Evolutionary conservation across 2,797 vertebrate genomes (phyloP).

Genomic region (Jordanella pulchra): DNA sequence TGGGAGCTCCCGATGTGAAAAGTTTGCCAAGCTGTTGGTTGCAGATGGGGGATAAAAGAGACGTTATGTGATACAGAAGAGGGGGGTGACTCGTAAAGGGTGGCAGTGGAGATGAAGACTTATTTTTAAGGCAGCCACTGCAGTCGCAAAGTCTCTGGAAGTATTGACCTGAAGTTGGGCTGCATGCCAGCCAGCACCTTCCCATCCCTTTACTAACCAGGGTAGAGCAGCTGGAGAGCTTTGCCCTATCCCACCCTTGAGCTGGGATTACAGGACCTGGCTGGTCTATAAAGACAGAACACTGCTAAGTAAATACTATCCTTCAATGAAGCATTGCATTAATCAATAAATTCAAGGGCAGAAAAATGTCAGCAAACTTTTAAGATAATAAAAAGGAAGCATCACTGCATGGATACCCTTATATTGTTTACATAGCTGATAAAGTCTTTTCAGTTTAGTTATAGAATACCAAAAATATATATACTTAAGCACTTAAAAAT

Average conservation of each 20-base stretch:
- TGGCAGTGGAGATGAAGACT: slow-evolving; percentile 67
- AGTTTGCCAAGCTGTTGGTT: slow-evolving; percentile 56
- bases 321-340: slow-evolving; percentile 36
- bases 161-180: slow-evolving; percentile 78
- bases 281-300: slow-evolving; percentile 25
- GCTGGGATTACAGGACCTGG: slow-evolving; percentile 42
- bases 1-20: slow-evolving; percentile 45
- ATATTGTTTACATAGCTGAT: not conserved
- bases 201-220: slow-evolving; percentile 37
- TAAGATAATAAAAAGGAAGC: not conserved
- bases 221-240: slow-evolving; percentile 54
- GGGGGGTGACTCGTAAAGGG: slow-evolving; percentile 47
- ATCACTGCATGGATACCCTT: not conserved
- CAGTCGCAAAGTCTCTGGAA: slow-evolving; percentile 75
- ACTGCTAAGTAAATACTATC: slow-evolving; percentile 46
- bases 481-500: not conserved
- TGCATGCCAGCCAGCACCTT: slow-evolving; percentile 70
- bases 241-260: slow-evolving; percentile 38
- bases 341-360: slow-evolving; percentile 14
- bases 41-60: slow-evolving; percentile 15
- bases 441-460: not conserved
- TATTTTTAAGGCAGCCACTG: slow-evolving; percentile 69
- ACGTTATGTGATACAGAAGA: slow-evolving; percentile 38
- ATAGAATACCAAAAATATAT: not conserved
- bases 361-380: slow-evolving; percentile 2